Conservation (phyloP, 2,888 invertebrate genomes). For the Formica aserva region DNA sequence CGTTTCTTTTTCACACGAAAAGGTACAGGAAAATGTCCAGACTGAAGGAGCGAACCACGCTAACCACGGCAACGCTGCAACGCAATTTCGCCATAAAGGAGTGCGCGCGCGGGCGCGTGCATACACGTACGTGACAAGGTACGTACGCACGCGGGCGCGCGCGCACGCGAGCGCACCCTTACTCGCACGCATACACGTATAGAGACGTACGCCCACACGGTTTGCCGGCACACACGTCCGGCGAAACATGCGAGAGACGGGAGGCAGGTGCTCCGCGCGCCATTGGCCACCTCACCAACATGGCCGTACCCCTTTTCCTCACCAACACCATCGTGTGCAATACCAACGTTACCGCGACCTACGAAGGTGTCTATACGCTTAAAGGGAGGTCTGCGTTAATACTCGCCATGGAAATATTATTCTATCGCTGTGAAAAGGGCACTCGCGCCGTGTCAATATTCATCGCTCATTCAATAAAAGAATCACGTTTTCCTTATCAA, state of each 20-base stretch:
- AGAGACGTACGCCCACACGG: constrained; percentile 81
- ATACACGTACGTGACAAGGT: constrained; percentile 44
- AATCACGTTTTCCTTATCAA: neutral
- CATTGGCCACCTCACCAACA: constrained; percentile 85
- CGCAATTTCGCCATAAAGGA: constrained; percentile 55
- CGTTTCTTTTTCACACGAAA: neutral
- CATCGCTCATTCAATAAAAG: neutral
- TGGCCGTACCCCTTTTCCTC: constrained; percentile 84
- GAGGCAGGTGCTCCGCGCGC: constrained; percentile 85
- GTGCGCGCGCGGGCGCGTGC: constrained; percentile 48
- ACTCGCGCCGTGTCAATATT: neutral
- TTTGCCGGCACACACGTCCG: constrained; percentile 78
- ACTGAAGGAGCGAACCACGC: constrained; percentile 39
- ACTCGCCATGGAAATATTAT: constrained; percentile 48
- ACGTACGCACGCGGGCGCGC: constrained; percentile 37
- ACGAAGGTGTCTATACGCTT: constrained; percentile 70
- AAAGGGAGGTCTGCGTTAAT: constrained; percentile 54
- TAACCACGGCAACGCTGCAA: constrained; percentile 58
- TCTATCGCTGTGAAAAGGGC: constrained; percentile 1
- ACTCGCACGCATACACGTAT: constrained; percentile 71
- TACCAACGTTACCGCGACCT: constrained; percentile 78
- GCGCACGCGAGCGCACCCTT: constrained; percentile 58
- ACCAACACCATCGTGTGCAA: constrained; percentile 76
- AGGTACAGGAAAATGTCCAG: constrained; percentile 35
- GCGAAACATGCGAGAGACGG: constrained; percentile 80